Evolutionary conservation across 2,888 invertebrate species (phyloP).

Genomic region (Melitaea athalia): DNA sequence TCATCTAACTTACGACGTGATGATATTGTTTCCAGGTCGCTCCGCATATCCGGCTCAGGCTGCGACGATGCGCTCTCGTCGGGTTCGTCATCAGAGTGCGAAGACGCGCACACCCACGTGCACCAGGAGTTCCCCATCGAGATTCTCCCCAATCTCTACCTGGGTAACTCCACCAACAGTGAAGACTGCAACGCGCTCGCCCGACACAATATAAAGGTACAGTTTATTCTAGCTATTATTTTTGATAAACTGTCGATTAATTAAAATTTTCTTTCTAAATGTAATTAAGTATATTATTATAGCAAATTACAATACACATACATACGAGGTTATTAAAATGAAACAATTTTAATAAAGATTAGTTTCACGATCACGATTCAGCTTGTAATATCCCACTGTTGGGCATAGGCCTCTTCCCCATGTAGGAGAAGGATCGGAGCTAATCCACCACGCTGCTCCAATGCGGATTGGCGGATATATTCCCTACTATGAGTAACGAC

Average conservation of each 20-base stretch:
- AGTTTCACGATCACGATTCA: too few relatives aligned
- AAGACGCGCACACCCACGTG: slow-evolving; percentile 82
- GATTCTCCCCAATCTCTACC: slow-evolving; percentile 95
- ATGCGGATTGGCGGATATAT: too few relatives aligned
- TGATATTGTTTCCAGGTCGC: slow-evolving; percentile 78
- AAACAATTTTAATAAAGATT: too few relatives aligned
- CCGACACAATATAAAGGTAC: slow-evolving; percentile 92
- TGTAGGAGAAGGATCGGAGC: too few relatives aligned
- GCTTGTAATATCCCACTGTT: too few relatives aligned
- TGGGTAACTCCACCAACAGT: slow-evolving; percentile 97
- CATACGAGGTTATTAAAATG: too few relatives aligned
- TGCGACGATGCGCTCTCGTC: slow-evolving; percentile 86
- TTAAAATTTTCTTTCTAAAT: too few relatives aligned
- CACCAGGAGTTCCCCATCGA: slow-evolving; percentile 95
- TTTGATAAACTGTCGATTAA: background rate
- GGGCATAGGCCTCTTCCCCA: too few relatives aligned
- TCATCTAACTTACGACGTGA: background rate
- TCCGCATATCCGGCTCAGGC: slow-evolving; percentile 87
- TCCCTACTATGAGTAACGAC: too few relatives aligned
- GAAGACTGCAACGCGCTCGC: slow-evolving; percentile 94
- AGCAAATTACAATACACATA: too few relatives aligned
- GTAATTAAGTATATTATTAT: background rate
- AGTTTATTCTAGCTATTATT: background rate
- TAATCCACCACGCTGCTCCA: too few relatives aligned
- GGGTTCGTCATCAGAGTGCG: slow-evolving; percentile 88